Conservation (phyloP, 1,140 invertebrate species). For the Drosophila quadrilineata region DNA sequence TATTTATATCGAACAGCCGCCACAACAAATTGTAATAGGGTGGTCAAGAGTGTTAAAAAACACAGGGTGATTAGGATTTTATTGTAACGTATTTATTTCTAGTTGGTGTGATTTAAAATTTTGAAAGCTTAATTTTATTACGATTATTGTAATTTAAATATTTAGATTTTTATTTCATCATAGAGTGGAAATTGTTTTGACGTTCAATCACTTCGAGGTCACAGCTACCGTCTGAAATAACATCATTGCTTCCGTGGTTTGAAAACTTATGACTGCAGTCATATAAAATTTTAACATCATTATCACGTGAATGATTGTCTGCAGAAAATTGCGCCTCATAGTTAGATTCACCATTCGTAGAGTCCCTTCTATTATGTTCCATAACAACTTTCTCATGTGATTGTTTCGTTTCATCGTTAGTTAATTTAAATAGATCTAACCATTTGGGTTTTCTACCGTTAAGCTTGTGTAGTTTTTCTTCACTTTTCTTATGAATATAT, state of each 20-base stretch:
- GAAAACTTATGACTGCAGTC: constrained; percentile 28
- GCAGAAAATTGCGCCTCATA: background rate
- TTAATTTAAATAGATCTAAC: background rate
- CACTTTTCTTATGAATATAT: background rate
- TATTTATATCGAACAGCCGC: background rate
- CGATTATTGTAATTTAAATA: background rate
- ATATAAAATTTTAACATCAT: constrained; percentile 20
- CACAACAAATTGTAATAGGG: background rate
- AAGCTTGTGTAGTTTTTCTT: too few species aligned
- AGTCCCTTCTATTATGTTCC: too few species aligned
- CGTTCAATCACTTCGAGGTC: background rate
- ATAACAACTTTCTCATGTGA: background rate
- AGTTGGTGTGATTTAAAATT: too few species aligned
- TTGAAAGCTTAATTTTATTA: too few species aligned
- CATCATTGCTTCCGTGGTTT: background rate
- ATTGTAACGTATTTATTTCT: too few species aligned
- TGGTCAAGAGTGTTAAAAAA: too few species aligned
- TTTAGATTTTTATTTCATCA: constrained; percentile 1
- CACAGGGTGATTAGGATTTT: too few species aligned
- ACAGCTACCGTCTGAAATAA: background rate
- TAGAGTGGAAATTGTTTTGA: constrained; percentile 10
- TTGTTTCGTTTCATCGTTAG: background rate
- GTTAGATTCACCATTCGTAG: too few species aligned
- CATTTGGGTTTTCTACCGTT: too few species aligned
- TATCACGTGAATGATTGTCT: background rate